Percentiles rank a stretch among this genome's conserved stretches.
phyloP scores from a whole-genome alignment of 1,140 invertebrate genomes.

The Chelonus insularis region DNA sequence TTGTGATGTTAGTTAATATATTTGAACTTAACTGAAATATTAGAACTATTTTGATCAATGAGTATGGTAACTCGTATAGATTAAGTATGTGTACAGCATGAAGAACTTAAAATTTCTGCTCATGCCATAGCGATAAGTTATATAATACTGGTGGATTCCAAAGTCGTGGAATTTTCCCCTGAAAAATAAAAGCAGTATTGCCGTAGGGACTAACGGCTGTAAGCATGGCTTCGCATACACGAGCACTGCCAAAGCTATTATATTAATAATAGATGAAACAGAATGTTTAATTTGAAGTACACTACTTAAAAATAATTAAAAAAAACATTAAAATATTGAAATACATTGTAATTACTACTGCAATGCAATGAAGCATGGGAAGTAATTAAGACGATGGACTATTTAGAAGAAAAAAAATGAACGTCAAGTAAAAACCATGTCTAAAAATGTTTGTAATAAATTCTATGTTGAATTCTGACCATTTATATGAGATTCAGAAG shows the following conservation, averaged over 20 bases:
- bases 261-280: not conserved
- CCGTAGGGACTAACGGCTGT: not conserved
- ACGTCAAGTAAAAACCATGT: too few species aligned
- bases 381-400: too few species aligned
- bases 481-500: not conserved
- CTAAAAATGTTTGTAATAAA: not conserved
- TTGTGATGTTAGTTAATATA: too few species aligned
- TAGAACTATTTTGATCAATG: not conserved
- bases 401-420: too few species aligned
- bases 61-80: not conserved
- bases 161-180: conserved; percentile 9
- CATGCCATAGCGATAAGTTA: conserved; percentile 17
- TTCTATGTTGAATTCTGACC: not conserved
- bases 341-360: too few species aligned
- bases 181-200: conserved; percentile 13
- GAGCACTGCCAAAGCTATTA: not conserved
- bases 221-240: not conserved
- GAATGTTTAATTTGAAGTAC: too few species aligned
- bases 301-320: too few species aligned
- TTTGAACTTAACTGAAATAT: not conserved
- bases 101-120: conserved; percentile 12
- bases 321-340: too few species aligned
- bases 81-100: not conserved
- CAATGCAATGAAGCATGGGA: too few species aligned
- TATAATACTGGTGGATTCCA: conserved; percentile 22